phyloP scores from a whole-genome alignment of 2,888 invertebrate genomes.

The Orthosia gracilis region DNA sequence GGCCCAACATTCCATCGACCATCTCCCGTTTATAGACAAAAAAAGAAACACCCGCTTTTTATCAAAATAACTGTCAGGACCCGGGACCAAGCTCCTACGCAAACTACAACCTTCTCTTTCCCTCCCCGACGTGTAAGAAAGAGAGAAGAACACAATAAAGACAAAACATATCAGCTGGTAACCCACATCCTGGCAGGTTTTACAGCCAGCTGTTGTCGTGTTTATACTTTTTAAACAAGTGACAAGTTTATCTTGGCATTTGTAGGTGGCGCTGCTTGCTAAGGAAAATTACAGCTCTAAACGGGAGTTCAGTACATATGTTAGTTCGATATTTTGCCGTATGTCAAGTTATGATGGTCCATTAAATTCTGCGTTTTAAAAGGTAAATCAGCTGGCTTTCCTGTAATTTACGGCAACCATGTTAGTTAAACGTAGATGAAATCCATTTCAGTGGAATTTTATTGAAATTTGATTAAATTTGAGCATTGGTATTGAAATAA shows the following conservation, averaged over 20 bases:
- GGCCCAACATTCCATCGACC: conserved; percentile 46
- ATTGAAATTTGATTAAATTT: background rate
- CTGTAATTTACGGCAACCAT: conserved; percentile 18
- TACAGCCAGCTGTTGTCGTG: conserved; percentile 64
- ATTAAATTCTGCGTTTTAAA: conserved; percentile 3
- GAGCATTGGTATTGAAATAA: no score
- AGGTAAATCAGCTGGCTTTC: conserved; percentile 41
- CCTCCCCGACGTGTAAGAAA: conserved; percentile 16
- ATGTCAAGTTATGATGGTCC: background rate
- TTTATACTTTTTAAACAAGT: conserved; percentile 33
- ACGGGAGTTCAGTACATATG: background rate
- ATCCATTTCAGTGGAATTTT: background rate
- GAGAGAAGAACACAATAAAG: conserved; percentile 55
- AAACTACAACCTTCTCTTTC: conserved; percentile 32
- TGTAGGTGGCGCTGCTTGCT: conserved; percentile 15
- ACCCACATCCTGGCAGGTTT: conserved; percentile 66
- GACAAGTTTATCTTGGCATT: background rate
- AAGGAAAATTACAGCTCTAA: background rate
- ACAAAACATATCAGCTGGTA: conserved; percentile 63
- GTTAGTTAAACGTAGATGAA: background rate
- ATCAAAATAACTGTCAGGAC: conserved; percentile 60
- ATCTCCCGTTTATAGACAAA: no score
- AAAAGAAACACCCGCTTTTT: conserved; percentile 50
- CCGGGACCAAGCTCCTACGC: conserved; percentile 52
- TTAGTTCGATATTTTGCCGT: conserved; percentile 7